Conservation (phyloP, 2,888 invertebrate genomes). For the Sinotaia quadrata region DNA sequence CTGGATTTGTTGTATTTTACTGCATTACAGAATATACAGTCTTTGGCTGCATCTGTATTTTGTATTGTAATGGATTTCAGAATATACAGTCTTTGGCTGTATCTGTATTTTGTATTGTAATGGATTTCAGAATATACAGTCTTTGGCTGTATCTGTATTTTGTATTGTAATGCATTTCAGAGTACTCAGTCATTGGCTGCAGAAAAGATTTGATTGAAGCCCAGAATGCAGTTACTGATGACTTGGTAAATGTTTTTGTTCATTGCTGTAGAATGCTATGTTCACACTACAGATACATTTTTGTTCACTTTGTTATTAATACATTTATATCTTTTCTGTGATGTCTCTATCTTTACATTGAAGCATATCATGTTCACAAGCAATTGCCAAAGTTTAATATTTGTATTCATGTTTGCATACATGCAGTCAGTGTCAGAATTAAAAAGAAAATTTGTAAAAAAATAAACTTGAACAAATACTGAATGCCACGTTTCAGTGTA, state of each 20-base stretch:
- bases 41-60: background rate
- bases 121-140: background rate
- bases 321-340: background rate
- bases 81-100: background rate
- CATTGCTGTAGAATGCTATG: no score
- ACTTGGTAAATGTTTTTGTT: background rate
- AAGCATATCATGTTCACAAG: background rate
- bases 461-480: no score
- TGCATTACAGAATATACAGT: background rate
- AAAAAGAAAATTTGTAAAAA: no score
- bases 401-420: background rate
- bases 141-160: background rate
- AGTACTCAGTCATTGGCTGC: constrained; percentile 22
- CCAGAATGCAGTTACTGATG: constrained; percentile 21
- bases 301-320: background rate
- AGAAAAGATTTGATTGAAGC: constrained; percentile 17
- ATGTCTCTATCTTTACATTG: background rate
- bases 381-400: background rate
- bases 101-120: background rate
- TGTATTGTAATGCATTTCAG: no score
- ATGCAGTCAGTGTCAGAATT: no score
- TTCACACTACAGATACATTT: background rate
- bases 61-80: background rate
- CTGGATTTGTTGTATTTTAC: background rate
- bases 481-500: no score